Base-by-base conservation (phyloP, 1,140 invertebrate genomes). In the Maconellicoccus hirsutus region DNA sequence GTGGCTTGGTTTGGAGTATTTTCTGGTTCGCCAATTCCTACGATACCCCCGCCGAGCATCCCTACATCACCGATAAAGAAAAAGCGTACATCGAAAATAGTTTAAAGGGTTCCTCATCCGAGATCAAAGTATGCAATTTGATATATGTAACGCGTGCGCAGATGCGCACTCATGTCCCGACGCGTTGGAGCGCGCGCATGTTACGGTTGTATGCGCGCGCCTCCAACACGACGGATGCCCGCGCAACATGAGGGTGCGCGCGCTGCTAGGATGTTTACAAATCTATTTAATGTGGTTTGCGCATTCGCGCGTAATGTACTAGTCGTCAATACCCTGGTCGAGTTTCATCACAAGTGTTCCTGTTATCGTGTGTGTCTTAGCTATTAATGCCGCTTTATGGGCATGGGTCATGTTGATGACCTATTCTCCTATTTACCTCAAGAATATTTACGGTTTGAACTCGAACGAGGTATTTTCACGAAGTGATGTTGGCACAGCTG, bases 31-130 rank as follows among this genome's bases (percentile, higher is more conserved):
- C 61, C 79, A 90, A 16, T 83, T 91, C 0, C 90, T n/a, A 86
- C 75, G 88, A 92, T 74, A 83, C 84, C 10, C 95, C 95, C 4
- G 83, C 84, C 0, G 78, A 83, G 70, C 93, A 97, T 83, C 89
- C 89, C 2, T 81, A 86, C 59, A 96, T 97, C 69, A 84, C 84
- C 0, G 76, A 81, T 0, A 79, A 84, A 0, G 93, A 95, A 78
- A 70, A 70, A 21, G 16, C 29, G n/a, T 38, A 70, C 25, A 72
- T 72, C 25, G 70, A 16, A 6, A 71, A 33, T 19, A 70, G 70
- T 16, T 3, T 25, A 23, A 22, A 66, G 16, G 2, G 25, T 10
- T 4, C 61, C 2, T 8, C 21, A 3, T 19, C 1, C 21, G 21
- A 66, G 8, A 22, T 10, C 8, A 66, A 66, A 8, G 61, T 66